Percentiles rank a stretch among this genome's conserved stretches.
phyloP scores from a whole-genome alignment of 2,797 vertebrate genomes.

The Lepus townsendii region DNA sequence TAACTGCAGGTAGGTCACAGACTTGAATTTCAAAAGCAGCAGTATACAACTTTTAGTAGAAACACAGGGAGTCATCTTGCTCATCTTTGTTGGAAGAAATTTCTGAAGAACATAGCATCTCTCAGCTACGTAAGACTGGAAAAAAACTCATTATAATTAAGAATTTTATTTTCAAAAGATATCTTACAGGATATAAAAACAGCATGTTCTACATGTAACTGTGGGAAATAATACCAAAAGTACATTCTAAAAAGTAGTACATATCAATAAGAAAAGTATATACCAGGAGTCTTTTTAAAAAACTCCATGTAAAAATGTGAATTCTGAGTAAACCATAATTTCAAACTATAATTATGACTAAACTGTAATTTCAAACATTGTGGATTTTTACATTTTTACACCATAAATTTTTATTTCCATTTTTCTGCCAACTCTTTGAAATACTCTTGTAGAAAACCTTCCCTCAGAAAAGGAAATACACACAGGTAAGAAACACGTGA shows the following conservation, averaged over 20 bases:
- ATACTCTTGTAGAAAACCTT: no score
- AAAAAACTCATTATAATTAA: background rate
- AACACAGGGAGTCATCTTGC: background rate
- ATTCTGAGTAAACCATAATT: no score
- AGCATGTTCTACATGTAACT: background rate
- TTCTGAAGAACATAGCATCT: background rate
- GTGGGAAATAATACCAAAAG: background rate
- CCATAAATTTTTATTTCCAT: no score
- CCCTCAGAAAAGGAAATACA: background rate
- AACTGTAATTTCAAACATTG: no score
- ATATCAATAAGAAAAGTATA: background rate
- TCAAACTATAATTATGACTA: no score
- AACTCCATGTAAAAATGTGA: no score
- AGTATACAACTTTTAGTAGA: background rate
- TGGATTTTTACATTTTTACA: no score
- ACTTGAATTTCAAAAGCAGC: constrained; percentile 16
- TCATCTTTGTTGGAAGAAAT: background rate
- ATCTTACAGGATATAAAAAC: background rate
- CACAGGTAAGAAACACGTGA: background rate
- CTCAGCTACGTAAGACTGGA: background rate
- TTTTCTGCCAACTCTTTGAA: no score
- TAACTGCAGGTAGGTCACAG: background rate
- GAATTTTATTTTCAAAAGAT: constrained; percentile 36
- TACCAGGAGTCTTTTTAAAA: no score
- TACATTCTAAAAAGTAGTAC: background rate